A percentile compares a stretch with the other conserved stretches of the same genome.
Evolutionary conservation across 2,888 invertebrate genomes (phyloP).

Genomic region (Macaria notata): DNA sequence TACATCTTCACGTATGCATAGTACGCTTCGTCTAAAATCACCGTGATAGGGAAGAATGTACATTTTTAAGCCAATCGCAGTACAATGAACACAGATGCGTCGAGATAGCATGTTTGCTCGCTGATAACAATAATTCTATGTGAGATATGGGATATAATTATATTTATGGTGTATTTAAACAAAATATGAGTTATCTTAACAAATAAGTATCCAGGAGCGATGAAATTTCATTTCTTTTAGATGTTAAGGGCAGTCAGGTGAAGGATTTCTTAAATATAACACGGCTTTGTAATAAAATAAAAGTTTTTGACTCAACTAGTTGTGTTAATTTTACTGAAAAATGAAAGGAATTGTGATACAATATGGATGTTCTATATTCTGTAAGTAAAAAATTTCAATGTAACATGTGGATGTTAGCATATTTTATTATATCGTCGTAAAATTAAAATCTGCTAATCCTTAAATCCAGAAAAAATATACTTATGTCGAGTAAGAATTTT

Average conservation of each 20-base stretch:
- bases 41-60: too few species aligned
- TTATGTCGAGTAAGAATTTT: too few species aligned
- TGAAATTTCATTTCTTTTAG: constrained; percentile 4
- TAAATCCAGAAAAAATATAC: too few species aligned
- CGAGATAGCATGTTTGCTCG: background rate
- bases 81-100: too few species aligned
- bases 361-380: constrained; percentile 26
- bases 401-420: constrained; percentile 4
- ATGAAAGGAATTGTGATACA: constrained; percentile 35
- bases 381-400: constrained; percentile 27
- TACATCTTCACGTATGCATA: too few species aligned
- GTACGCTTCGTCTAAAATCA: too few species aligned
- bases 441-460: too few species aligned
- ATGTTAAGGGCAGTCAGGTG: background rate
- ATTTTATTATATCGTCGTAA: too few species aligned
- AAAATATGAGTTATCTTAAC: constrained; percentile 1
- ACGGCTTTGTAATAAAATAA: background rate
- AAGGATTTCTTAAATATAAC: background rate
- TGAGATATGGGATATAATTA: constrained; percentile 3
- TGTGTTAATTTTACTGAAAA: background rate
- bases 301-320: background rate
- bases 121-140: constrained; percentile 5
- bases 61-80: too few species aligned
- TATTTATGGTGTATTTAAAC: constrained; percentile 4
- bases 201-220: constrained; percentile 3